Base-by-base conservation (phyloP, 2,797 vertebrate genomes). In the Phaenicophaeus curvirostris region DNA sequence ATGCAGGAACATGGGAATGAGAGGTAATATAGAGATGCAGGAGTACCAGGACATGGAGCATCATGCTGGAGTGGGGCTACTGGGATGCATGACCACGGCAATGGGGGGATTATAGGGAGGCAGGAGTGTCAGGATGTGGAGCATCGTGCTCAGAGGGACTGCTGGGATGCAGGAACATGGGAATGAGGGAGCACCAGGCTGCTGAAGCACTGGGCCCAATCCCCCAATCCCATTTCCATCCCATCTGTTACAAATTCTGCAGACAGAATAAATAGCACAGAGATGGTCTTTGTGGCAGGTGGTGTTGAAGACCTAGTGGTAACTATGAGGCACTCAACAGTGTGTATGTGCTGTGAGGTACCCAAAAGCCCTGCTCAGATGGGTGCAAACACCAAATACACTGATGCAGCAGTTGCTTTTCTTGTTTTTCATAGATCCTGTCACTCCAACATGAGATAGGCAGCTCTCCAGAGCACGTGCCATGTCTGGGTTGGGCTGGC, bases 391-490 rank as follows among this genome's bases (percentile, higher is more conserved):
- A 31, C 30, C 33, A 68, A 37, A 37, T 6, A 15, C 20, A 7
- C 28, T 3, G 5, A 42, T 33, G 28, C 8, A 27, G 17, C 31
- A 27, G 15, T 17, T 50, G 5, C 0, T n/a, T 35, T 39, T 9
- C 39, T 30, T 33, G 6, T 21, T 15, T 30, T 35, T n/a, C 44
- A 1, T 8, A 30, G 24, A 4, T 51, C 46, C 58, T 44, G 27
- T 17, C 1, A 4, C 31, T 61, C 35, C 24, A 15, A 15, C 12
- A 0, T 0, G 9, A 48, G 19, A 13, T 7, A 15, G 35, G 35
- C 33, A 50, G 16, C 9, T 75, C 57, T 65, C 16, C 51, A 30
- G 27, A 37, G 16, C 33, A 37, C 11, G 5, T 13, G 5, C 27
- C 11, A 3, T 37, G 28, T 31, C n/a, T 18, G 28, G 15, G 13